Evolutionary conservation across 1,140 invertebrate genomes (phyloP), one percentile per base, ranked within the genome.

Genomic region (Drosophila rufa): DNA sequence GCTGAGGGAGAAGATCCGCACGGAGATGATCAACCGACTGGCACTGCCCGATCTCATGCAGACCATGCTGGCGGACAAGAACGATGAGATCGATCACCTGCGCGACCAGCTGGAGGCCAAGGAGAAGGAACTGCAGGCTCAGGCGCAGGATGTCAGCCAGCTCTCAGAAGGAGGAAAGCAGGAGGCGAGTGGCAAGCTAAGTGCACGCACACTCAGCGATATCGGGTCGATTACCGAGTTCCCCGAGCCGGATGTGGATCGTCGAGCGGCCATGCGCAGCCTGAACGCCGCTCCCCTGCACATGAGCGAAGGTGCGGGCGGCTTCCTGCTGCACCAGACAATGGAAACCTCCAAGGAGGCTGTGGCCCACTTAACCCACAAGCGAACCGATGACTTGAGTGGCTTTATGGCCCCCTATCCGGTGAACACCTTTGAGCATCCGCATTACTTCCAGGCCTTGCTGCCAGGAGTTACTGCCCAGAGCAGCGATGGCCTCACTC

Each of bases 141-240:
- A 30, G 0, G 59, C 67, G 0, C 70, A 71, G 55, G 82, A 92
- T 40, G 55, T n/a, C 3, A 92, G 77, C 15, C 76, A 64, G 15
- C 36, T 17, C 1, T 79, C 74, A 3, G 53, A 38, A 45, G 55
- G 43, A 17, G 53, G 42, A 11, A 43, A 19, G 82, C 56, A 47
- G 45, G 9, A 11, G 57, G 27, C 27, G 55, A 30, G 12, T 46
- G 85, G 82, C 80, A 94, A 93, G 79, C 79, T 90, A 77, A 94
- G 95, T 45, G 95, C 94, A 2, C 93, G 95, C 30, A 96, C 95
- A 0, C 91, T 96, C 0, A 96, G 95, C 80, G 96, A 96, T 71
- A 96, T 96, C 56, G 92, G 96, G 4, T 96, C 95, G 1, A 95
- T 96, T 92, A 95, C 95, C 0, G 95, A 96, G 60, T 95, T 94